Evolutionary conservation across 2,113 vertebrate species (phyloP).

Genomic region (Corythaixoides concolor): DNA sequence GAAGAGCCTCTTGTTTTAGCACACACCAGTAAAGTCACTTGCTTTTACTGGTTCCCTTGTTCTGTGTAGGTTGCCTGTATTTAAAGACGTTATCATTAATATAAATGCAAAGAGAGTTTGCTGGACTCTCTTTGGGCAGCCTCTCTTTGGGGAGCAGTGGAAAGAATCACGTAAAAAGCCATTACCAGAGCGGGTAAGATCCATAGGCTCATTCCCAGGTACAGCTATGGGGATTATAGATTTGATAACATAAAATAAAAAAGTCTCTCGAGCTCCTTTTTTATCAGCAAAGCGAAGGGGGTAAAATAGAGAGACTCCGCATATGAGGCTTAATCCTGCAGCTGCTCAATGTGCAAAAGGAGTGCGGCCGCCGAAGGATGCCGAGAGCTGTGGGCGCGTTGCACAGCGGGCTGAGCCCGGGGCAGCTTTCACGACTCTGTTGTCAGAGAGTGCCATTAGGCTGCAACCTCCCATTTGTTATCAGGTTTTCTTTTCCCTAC

Average conservation of each 20-base stretch:
- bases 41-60: neutral
- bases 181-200: neutral
- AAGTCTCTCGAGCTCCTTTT: neutral
- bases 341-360: fast-evolving
- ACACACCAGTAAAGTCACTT: neutral
- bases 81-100: neutral
- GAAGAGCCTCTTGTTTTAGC: neutral
- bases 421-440: neutral
- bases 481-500: neutral
- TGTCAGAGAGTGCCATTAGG: neutral
- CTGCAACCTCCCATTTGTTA: neutral
- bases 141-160: neutral
- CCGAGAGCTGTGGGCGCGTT: neutral
- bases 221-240: neutral
- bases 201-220: neutral
- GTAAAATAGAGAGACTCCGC: neutral
- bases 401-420: neutral
- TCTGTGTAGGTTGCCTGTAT: neutral
- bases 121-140: neutral
- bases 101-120: neutral
- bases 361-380: neutral
- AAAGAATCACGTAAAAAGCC: neutral
- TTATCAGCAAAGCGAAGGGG: neutral
- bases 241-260: neutral
- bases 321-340: neutral